Percentiles rank a stretch among this genome's conserved stretches.
Evolutionary conservation across 2,888 invertebrate species (phyloP).

Genomic region (Pachydiplax longipennis): DNA sequence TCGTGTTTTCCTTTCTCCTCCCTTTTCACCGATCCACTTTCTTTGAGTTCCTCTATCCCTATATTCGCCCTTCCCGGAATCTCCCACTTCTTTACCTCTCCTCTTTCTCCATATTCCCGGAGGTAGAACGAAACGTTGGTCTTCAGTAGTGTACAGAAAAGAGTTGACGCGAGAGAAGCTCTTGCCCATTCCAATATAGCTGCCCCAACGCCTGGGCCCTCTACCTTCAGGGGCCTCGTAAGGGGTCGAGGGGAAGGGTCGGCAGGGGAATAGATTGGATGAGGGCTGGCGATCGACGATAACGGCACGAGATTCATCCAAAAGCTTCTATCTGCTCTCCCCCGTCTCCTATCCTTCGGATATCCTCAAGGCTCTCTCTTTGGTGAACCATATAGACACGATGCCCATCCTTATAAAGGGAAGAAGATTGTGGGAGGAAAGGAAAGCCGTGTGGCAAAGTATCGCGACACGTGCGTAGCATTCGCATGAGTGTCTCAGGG

Average conservation of each 20-base stretch:
- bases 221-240: neutral
- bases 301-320: slow-evolving; percentile 2
- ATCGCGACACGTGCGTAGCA: neutral
- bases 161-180: neutral
- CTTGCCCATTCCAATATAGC: neutral
- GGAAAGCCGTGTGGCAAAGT: neutral
- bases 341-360: neutral
- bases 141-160: neutral
- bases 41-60: neutral
- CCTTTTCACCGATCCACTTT: neutral
- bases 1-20: neutral
- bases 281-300: slow-evolving; percentile 35
- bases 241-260: neutral
- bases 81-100: no score
- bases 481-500: neutral
- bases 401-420: neutral
- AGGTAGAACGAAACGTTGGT: neutral
- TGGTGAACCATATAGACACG: neutral
- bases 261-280: neutral
- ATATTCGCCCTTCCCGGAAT: neutral
- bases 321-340: neutral
- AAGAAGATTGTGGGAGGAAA: neutral
- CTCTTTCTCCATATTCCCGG: neutral
- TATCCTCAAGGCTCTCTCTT: neutral
- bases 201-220: neutral